Evolutionary conservation across 2,113 vertebrate species (phyloP), one percentile per base, ranked within the genome.

Genomic region (Xiphias gladius): DNA sequence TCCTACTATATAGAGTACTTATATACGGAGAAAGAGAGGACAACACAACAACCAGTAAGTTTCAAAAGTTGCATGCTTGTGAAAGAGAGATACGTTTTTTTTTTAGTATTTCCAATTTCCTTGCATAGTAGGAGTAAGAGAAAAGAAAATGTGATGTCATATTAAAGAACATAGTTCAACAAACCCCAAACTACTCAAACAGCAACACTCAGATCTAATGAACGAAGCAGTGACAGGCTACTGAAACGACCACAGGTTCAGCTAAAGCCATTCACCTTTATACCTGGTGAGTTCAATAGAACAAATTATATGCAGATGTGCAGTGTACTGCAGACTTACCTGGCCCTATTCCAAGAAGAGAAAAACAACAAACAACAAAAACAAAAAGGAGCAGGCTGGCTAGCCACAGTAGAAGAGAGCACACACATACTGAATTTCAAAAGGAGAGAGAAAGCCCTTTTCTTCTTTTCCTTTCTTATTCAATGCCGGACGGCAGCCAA

Each of bases 391-490:
- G 12, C 3, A 30, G 20, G 39, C 5, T 10, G 50, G 41, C 6
- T 46, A 67, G 48, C 35, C 37, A 46, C 26, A 52, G n/a, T 10
- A 88, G 58, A 61, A 32, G 7, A 43, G 28, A 63, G 28, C 16
- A 63, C n/a, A 63, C 68, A 41, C 61, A 37, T 24, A 30, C 8
- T 73, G 41, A 30, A 26, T 24, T 32, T 79, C 20, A 26, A 35
- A 82, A 28, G 68, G 12, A 39, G 2, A 64, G 22, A 37, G 4
- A 22, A 66, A 55, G 48, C 50, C 22, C 2, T 65, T 84, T 72
- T 30, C 1, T 32, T 71, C 57, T 37, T 43, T 26, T 19, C 63
- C 19, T 14, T 35, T 13, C 1, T 30, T 2, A 8, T n/a, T 14
- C 35, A 52, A 52, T 58, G 0, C 10, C 6, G 0, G 17, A 1